Evolutionary conservation across 2,797 vertebrate species (phyloP).

Genomic region (Macropodus opercularis): DNA sequence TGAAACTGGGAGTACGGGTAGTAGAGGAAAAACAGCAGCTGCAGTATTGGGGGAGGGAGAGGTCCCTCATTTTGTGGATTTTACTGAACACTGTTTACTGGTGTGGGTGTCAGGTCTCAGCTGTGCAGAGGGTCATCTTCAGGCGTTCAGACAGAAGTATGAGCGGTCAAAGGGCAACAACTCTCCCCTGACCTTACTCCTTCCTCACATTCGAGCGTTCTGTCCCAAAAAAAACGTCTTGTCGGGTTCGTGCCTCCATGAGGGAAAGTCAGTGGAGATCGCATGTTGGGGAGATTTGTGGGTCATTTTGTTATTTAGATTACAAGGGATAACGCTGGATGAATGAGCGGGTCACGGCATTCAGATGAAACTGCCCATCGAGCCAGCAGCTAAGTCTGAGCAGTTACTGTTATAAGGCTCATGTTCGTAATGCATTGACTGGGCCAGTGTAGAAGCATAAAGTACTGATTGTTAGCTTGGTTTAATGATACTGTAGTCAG

Average conservation of each 20-base stretch:
- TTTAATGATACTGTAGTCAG: background rate
- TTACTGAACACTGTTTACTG: background rate
- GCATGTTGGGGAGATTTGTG: background rate
- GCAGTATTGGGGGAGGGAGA: background rate
- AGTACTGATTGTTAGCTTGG: background rate
- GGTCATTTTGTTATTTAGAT: background rate
- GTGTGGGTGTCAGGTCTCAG: slow-evolving; percentile 34
- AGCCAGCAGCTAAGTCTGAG: background rate
- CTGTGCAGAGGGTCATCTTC: slow-evolving; percentile 46
- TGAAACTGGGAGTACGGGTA: too few species aligned
- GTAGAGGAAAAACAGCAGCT: background rate
- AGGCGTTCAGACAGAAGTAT: slow-evolving; percentile 37
- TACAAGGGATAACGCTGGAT: background rate
- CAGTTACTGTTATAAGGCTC: background rate
- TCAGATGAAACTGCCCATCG: background rate
- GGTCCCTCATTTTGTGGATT: too few species aligned
- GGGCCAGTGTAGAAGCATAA: background rate
- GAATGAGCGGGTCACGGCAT: background rate
- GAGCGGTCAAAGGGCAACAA: slow-evolving; percentile 46
- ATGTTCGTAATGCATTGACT: background rate
- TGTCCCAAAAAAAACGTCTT: background rate
- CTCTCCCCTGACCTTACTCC: slow-evolving; percentile 23
- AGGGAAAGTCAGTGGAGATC: background rate
- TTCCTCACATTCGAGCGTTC: slow-evolving; percentile 2
- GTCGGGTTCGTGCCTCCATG: background rate